Evolutionary conservation across 2,797 vertebrate genomes (phyloP), one percentile per base, ranked within the genome.

Genomic region (Alexandromys oeconomus): DNA sequence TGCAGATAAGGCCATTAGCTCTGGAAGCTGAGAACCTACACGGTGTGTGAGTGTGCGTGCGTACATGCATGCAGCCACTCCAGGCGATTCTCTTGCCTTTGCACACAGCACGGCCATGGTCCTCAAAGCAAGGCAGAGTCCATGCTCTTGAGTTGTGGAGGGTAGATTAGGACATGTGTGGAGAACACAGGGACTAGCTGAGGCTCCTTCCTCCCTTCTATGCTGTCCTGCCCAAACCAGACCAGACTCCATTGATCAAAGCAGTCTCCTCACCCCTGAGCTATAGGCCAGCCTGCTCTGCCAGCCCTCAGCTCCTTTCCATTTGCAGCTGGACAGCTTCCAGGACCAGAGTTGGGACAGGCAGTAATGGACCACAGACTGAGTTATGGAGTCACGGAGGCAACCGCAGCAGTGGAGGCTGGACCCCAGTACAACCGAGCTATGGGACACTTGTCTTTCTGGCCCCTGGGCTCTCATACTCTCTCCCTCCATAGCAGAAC

Each of bases 321-420:
- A 90, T 98, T 98, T 98, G 87, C 3, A 37, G 89, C 54, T 95
- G 95, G 94, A 89, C 95, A 82, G 48, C 96, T 98, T 96, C 93
- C 96, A 98, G 87, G 71, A 92, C 96, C 23, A 0, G 95, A 95
- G 82, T 46, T 84, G 96, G 19, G 79, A 15, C 1, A 48, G 95
- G 89, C 69, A 69, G 88, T 98, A 97, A 98, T 98, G 94, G 98
- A 98, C 98, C 98, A 96, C 98, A 98, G 90, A 92, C 54, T 98
- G 98, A 98, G 85, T 98, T 97, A 97, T 98, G 88, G 77, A 88
- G 97, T 96, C 85, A 2, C 57, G 40, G 95, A 95, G 94, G 94
- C 43, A 43, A 87, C 40, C 67, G n/a, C 3, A 27, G 0, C 90
- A 89, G 17, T 78, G 93, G 97, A 78, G 48, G 40, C 40, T 51